Percentiles rank a stretch among this genome's conserved stretches.
Evolutionary conservation across 2,797 vertebrate species (phyloP).

Genomic region (Diglossa cyanea): DNA sequence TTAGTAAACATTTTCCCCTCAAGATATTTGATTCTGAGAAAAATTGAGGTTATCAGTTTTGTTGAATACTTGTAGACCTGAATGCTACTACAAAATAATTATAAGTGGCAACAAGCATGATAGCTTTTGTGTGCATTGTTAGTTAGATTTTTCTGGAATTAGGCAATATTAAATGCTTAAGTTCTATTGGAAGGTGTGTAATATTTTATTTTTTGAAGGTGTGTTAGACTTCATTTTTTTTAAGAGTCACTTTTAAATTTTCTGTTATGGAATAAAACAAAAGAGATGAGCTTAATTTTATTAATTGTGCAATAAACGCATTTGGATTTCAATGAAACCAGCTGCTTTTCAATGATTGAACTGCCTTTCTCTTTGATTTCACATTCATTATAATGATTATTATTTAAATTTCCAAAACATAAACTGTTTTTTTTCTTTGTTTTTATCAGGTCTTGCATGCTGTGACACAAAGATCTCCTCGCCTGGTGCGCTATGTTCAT

Average conservation of each 20-base stretch:
- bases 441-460: slow-evolving; percentile 5
- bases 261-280: background rate
- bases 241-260: background rate
- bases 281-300: background rate
- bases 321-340: background rate
- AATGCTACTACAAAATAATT: background rate
- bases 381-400: background rate
- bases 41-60: background rate
- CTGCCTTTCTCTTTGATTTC: background rate
- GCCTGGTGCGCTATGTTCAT: background rate
- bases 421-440: background rate
- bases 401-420: background rate
- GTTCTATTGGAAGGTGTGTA: background rate
- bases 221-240: background rate
- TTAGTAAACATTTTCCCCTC: background rate
- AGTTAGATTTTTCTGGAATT: background rate
- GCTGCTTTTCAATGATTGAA: background rate
- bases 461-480: background rate
- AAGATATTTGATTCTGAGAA: background rate
- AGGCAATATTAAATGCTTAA: background rate
- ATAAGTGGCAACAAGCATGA: background rate
- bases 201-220: background rate
- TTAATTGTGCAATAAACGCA: background rate
- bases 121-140: background rate
- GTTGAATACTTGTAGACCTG: background rate